phyloP scores from a whole-genome alignment of 1,140 invertebrate genomes.

The Acromyrmex charruanus region DNA sequence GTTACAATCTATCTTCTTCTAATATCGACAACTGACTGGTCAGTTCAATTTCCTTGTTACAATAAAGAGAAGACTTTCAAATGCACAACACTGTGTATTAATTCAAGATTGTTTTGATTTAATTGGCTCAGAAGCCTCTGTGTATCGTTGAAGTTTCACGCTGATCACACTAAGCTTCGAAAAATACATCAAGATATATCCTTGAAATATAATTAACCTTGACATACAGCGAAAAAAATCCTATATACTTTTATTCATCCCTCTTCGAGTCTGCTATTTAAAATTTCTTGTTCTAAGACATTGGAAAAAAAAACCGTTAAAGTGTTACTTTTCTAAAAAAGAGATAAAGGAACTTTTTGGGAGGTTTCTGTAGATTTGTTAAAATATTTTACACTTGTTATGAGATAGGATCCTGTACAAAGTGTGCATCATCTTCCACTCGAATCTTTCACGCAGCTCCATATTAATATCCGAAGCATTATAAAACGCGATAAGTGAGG shows the following conservation, averaged over 20 bases:
- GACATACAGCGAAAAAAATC: constrained; percentile 1
- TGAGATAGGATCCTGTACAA: not conserved
- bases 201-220: constrained; percentile 41
- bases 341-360: not conserved
- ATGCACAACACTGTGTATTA: constrained; percentile 21
- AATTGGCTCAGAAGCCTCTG: constrained; percentile 81
- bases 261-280: not conserved
- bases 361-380: not conserved
- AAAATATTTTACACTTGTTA: not conserved
- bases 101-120: constrained; percentile 62
- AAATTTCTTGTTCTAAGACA: not conserved
- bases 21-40: not conserved
- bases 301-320: not conserved
- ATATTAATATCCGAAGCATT: not conserved
- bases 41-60: not conserved
- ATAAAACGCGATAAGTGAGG: constrained; percentile 16
- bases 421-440: not conserved
- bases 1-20: not conserved
- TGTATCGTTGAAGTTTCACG: constrained; percentile 49
- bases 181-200: constrained; percentile 45
- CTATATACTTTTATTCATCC: not conserved
- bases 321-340: not conserved
- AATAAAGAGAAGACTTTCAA: constrained; percentile 76
- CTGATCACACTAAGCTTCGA: constrained; percentile 48
- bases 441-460: not conserved